Base-by-base conservation (phyloP, 2,888 invertebrate genomes). In the Leuctra nigra region DNA sequence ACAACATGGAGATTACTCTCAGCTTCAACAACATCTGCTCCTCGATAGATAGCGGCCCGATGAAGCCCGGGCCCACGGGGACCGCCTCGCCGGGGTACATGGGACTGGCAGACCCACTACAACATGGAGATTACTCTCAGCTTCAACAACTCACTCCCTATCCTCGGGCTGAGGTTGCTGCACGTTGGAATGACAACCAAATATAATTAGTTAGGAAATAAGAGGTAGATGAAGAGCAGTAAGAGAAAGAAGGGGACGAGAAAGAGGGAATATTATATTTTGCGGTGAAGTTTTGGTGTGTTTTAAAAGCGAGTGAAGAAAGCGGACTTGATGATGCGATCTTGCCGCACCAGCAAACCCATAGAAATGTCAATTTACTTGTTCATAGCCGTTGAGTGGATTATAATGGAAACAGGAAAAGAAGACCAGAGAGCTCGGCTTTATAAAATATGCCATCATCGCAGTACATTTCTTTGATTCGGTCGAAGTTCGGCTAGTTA, bases 41-140 rank as follows among this genome's bases (percentile, higher is more conserved):
- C 64, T 75, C 76, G 65, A 74, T 73, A 47, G 78, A 78, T 63
- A 78, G 72, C 22, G 81, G 78, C 41, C 78, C 76, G 56, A 77
- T 75, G 67, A 79, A 80, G 64, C 67, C 64, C 62, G 74, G 70
- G 65, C 66, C 73, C 66, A 68, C 75, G 62, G 73, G 76, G 66
- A 75, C 73, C 46, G 73, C 74, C 65, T 75, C 75, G 20, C 74
- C 74, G 62, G 73, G 73, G 69, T 82, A 82, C 67, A 80, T 81
- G 36, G 82, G 81, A 69, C 81, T 81, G 58, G 79, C 77, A 61
- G 74, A 74, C 64, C 76, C 76, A 66, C 77, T 76, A 7, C 29
- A 29, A 11, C 29, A 29, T 11, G 29, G 29, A 29, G 29, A 11
- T 6, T 7, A 6, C 29, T 11, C 29, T 6, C 6, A 29, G 11